A percentile compares a stretch with the other conserved stretches of the same genome.
Evolutionary conservation across 2,888 invertebrate genomes (phyloP).

Genomic region (Zygothrica quintamaculata): DNA sequence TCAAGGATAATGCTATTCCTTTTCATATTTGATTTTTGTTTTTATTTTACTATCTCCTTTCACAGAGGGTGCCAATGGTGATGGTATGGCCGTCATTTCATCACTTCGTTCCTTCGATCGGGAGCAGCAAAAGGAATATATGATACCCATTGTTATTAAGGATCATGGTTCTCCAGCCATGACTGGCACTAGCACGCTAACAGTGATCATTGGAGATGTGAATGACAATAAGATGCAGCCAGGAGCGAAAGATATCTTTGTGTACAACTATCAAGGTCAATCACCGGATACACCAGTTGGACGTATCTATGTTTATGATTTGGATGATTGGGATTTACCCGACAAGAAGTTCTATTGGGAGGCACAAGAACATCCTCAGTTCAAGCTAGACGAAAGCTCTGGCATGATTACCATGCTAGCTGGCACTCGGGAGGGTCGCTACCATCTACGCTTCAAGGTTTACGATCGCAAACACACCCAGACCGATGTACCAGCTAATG

Average conservation of each 20-base stretch:
- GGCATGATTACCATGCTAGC: conserved; percentile 98
- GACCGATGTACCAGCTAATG: conserved; percentile 97
- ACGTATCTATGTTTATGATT: conserved; percentile 97
- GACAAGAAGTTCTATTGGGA: conserved; percentile 99
- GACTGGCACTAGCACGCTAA: conserved; percentile 97
- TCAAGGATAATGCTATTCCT: no score
- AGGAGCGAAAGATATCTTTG: conserved; percentile 97
- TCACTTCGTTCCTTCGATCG: conserved; percentile 96
- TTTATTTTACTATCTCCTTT: no score
- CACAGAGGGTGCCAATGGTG: conserved; percentile 96
- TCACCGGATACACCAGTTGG: conserved; percentile 96
- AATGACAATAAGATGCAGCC: conserved; percentile 99
- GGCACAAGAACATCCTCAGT: conserved; percentile 92
- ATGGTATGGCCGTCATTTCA: conserved; percentile 98
- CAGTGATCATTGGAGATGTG: conserved; percentile 98
- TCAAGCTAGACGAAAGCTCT: conserved; percentile 94
- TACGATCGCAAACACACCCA: conserved; percentile 98
- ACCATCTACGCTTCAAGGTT: conserved; percentile 92
- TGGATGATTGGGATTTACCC: conserved; percentile 99
- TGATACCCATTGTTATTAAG: conserved; percentile 98
- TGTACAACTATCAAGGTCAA: conserved; percentile 97
- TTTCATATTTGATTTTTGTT: no score
- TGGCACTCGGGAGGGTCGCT: conserved; percentile 94
- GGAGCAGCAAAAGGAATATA: conserved; percentile 97
- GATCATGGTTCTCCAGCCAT: conserved; percentile 98